Conservation (phyloP, 2,797 vertebrate species). For the Sternotherus odoratus region DNA sequence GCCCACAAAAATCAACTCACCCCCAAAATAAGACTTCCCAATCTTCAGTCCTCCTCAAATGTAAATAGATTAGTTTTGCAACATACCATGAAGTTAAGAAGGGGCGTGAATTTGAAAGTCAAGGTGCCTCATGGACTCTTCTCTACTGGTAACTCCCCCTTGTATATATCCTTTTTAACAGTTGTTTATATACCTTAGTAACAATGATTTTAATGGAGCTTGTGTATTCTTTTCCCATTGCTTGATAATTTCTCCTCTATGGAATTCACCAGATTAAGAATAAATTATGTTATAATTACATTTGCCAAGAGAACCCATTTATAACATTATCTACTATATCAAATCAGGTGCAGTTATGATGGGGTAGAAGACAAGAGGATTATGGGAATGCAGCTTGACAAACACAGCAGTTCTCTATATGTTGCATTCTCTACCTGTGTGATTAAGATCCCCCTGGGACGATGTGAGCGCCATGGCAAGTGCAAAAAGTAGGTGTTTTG, state of each 20-base stretch:
- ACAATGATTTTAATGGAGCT: neutral
- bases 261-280: neutral
- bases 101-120: slow-evolving; percentile 44
- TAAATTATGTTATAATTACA: neutral
- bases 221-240: neutral
- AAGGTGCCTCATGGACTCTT: slow-evolving; percentile 9
- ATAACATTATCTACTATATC: neutral
- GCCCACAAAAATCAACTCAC: neutral
- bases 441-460: slow-evolving; percentile 92
- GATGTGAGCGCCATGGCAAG: slow-evolving; percentile 91
- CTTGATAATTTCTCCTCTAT: neutral
- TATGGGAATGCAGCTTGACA: slow-evolving; percentile 93
- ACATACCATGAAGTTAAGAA: slow-evolving; percentile 30
- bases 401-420: slow-evolving; percentile 87
- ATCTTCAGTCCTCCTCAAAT: slow-evolving; percentile 46
- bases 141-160: neutral
- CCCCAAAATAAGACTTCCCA: slow-evolving; percentile 35
- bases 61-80: slow-evolving; percentile 49
- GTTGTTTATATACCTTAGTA: fast-evolving
- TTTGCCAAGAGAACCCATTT: neutral
- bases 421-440: slow-evolving; percentile 97
- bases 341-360: slow-evolving; percentile 92
- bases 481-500: slow-evolving; percentile 92
- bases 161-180: slow-evolving; percentile 15
- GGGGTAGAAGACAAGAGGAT: slow-evolving; percentile 95